A percentile compares a stretch with the other conserved stretches of the same genome.
Evolutionary conservation across 2,113 vertebrate species (phyloP).

Genomic region (Megaceryle maxima): DNA sequence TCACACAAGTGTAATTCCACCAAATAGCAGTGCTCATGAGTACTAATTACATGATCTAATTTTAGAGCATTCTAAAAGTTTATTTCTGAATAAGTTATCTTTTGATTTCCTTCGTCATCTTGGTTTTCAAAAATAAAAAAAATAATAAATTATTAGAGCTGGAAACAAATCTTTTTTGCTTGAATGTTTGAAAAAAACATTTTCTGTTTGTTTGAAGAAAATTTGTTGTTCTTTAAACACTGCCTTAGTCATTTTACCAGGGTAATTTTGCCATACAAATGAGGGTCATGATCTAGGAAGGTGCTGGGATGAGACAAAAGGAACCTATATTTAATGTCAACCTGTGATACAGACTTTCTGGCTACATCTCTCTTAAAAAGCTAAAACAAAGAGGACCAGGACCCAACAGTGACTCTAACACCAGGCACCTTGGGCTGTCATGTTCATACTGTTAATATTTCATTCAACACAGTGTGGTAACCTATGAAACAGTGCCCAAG

Average conservation of each 20-base stretch:
- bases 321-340: background rate
- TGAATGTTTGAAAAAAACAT: background rate
- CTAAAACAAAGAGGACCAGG: background rate
- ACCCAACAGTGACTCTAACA: background rate
- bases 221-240: background rate
- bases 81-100: constrained; percentile 47
- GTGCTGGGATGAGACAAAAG: background rate
- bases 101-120: constrained; percentile 27
- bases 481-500: background rate
- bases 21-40: constrained; percentile 37
- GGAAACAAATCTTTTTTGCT: background rate
- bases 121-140: constrained; percentile 15
- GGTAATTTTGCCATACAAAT: constrained; percentile 9
- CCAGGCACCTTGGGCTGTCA: background rate
- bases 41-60: constrained; percentile 58
- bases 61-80: constrained; percentile 28
- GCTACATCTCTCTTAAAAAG: background rate
- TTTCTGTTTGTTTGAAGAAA: constrained; percentile 22
- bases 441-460: background rate
- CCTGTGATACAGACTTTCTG: background rate
- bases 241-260: background rate
- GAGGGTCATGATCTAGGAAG: background rate
- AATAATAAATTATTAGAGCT: background rate
- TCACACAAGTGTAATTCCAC: constrained; percentile 50
- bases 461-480: fast-evolving